Evolutionary conservation across 2,888 invertebrate genomes (phyloP), one percentile per base, ranked within the genome.

Genomic region (Eudasyphora cyanicolor): DNA sequence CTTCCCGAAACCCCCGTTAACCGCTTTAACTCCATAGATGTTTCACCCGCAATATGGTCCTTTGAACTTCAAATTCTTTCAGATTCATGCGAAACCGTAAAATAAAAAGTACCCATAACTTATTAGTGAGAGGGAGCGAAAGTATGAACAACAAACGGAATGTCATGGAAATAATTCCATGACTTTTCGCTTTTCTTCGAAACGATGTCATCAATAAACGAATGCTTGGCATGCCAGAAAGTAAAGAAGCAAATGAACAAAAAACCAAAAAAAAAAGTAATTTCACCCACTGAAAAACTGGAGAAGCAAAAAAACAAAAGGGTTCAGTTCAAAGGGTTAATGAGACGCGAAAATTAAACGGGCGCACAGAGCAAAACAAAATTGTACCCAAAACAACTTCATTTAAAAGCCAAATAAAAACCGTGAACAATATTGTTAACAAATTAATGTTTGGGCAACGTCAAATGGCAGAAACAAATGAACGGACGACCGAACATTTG

Each of bases 371-470:
- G 32, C 21, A 21, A 21, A 42, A 42, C 17, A 42, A 38, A 29
- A 14, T 24, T 69, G 67, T n/a, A n/a, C 6, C 21, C 38, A 29
- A 35, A 42, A 74, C 79, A 73, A 73, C 74, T 78, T 73, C 21
- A 80, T 80, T 81, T 51, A 38, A 78, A 21, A 38, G 19, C 32
- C 29, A 64, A 62, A 71, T 45, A 35, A 60, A 27, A 78, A 57
- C 70, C 78, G 76, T 78, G 78, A 84, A 81, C 78, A 81, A 81
- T 81, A 60, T 81, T 84, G 78, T 67, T 62, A 51, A 84, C 75
- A 78, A 81, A 60, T 73, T 51, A 81, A 71, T 71, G 60, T 42
- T 49, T 60, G 60, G 60, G 5, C 27, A 57, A 24, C 2, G 27
- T 24, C 57, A 60, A 60, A 29, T 14, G 38, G 24, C 38, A 17